Percentiles rank a stretch among this genome's conserved stretches.
Conservation (phyloP, 23 tunicate genomes). For the Styela plicata region DNA sequence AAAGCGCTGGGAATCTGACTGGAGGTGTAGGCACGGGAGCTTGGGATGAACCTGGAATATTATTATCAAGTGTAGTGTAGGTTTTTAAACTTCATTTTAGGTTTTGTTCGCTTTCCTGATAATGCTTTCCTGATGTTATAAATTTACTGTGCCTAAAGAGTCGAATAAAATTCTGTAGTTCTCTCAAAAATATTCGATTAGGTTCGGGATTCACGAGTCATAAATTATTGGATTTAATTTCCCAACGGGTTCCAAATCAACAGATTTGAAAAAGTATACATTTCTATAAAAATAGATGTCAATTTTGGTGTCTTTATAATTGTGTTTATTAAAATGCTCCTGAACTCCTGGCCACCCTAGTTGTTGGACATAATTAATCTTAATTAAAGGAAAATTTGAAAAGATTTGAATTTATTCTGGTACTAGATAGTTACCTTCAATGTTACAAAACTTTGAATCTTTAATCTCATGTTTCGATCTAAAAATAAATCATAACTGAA, state of each 20-base stretch:
- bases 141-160: not conserved
- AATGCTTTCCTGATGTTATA: not conserved
- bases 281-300: not conserved
- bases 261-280: not conserved
- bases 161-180: no score
- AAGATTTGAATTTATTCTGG: no score
- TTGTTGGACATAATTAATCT: not conserved
- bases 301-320: no score
- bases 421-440: not conserved
- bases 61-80: no score
- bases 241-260: not conserved
- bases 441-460: not conserved
- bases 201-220: no score
- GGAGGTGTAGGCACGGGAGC: not conserved
- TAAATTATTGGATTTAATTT: not conserved
- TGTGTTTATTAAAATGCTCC: no score
- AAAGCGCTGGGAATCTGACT: not conserved
- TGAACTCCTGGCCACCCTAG: no score
- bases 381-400: no score
- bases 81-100: not conserved
- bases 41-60: not conserved
- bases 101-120: not conserved
- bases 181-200: no score
- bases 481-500: not conserved
- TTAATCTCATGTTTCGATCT: not conserved